Evolutionary conservation across 2,797 vertebrate genomes (phyloP).

Genomic region (Sternotherus odoratus): DNA sequence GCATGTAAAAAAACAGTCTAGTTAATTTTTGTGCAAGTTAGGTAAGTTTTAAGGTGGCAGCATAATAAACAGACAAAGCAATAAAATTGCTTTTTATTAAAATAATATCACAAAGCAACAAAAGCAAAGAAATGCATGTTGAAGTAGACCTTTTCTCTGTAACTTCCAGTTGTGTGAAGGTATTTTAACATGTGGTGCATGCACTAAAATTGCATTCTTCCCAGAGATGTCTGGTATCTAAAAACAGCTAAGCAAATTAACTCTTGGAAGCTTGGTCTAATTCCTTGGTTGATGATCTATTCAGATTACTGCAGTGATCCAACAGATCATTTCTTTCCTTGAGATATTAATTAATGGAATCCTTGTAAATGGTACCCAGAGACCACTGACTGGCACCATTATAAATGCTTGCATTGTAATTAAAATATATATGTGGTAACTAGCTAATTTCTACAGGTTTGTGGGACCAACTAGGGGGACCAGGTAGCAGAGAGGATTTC

Average conservation of each 20-base stretch:
- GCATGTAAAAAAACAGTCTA: constrained; percentile 56
- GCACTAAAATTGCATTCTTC: not conserved
- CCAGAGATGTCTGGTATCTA: not conserved
- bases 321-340: not conserved
- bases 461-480: not conserved
- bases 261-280: constrained; percentile 16
- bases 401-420: not conserved
- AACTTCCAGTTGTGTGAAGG: not conserved
- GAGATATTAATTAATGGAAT: not conserved
- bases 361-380: not conserved
- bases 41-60: constrained; percentile 32
- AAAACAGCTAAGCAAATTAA: not conserved
- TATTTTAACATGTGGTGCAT: constrained; percentile 9
- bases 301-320: not conserved
- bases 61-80: constrained; percentile 33
- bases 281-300: not conserved
- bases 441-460: not conserved
- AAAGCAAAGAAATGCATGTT: constrained; percentile 18
- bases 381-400: not conserved
- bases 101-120: constrained; percentile 34
- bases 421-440: not conserved
- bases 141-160: constrained; percentile 38
- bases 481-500: not conserved
- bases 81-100: constrained; percentile 34
- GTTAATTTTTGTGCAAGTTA: constrained; percentile 75